Evolutionary conservation across 2,113 vertebrate species (phyloP), one percentile per base, ranked within the genome.

Genomic region (Nothobranchius furzeri): DNA sequence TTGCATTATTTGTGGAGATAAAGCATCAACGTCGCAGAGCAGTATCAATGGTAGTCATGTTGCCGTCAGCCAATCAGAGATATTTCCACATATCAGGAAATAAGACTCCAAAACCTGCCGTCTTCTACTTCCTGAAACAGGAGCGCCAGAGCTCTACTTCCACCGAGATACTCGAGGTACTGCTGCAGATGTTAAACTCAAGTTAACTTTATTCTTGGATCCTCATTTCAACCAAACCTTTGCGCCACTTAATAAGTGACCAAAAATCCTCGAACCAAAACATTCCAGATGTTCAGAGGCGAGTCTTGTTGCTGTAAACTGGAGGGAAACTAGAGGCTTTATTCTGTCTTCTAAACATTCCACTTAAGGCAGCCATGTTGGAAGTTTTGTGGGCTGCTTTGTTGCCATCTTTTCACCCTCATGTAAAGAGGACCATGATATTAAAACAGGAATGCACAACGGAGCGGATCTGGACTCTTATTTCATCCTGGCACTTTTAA

Each of bases 261-360:
- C 24, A 59, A 11, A 46, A 58, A 20, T 2, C n/a, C 17, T 20
- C 7, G n/a, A 40, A 15, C 7, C 9, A 13, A 55, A 14, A 40
- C 15, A 40, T 36, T 68, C 15, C 14, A 48, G 35, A 62, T 40
- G 30, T 12, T 55, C 64, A 56, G 51, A 68, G 57, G 48, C 61
- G 11, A 56, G 49, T 20, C 20, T 20, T 20, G 20, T 20, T 54
- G 45, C 60, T 74, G 54, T 43, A 64, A 65, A 60, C 0, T 3
- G 60, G 17, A 43, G 20, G 53, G 30, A 20, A 20, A 30, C 30
- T 30, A 30, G 30, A 30, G 57, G 61, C 35, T 75, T 70, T 59
- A 48, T 50, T 71, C 15, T 64, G 53, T 81, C 82, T 87, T 88
- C 84, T 67, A 35, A 75, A 89, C 89, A 90, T 90, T 90, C 89